These are phyloP conservation scores for Mesochorus sp. DNA, from an alignment of 2,888 invertebrate genomes.

Conservation along the genomic window DNA sequence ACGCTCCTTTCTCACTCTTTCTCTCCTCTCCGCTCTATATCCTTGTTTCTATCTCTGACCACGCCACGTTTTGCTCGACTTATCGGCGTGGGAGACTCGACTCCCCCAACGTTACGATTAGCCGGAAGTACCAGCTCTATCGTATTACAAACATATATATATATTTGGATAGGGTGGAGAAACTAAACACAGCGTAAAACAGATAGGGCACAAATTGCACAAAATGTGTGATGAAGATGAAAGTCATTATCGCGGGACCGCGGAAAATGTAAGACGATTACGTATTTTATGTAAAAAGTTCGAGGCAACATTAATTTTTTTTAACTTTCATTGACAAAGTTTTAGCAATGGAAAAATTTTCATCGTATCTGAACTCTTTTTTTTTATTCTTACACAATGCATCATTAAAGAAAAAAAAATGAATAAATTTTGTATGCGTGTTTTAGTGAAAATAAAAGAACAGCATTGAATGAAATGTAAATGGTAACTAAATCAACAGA, in stretches of 20 bases:
- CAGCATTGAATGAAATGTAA: too few relatives aligned
- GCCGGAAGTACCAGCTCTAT: conserved; percentile 32
- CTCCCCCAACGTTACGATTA: conserved; percentile 42
- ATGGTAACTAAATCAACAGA: too few relatives aligned
- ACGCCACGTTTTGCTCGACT: conserved; percentile 22
- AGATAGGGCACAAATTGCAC: background rate
- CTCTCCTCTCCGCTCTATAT: background rate
- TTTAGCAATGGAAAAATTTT: background rate
- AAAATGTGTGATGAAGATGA: too few relatives aligned
- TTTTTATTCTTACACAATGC: too few relatives aligned
- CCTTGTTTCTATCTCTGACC: background rate
- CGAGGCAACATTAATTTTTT: too few relatives aligned
- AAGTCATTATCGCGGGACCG: too few relatives aligned
- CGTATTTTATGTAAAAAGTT: too few relatives aligned
- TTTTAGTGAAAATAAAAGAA: too few relatives aligned
- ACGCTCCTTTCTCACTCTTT: background rate
- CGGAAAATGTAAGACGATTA: too few relatives aligned
- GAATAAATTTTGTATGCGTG: too few relatives aligned
- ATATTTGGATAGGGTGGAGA: background rate
- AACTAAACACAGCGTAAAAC: background rate
- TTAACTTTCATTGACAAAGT: too few relatives aligned
- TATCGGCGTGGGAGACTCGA: conserved; percentile 39
- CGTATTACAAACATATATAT: background rate
- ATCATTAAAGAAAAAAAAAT: too few relatives aligned
- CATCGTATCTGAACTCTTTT: background rate